phyloP scores from a whole-genome alignment of 2,797 vertebrate genomes.

The Neoniphon sammara region DNA sequence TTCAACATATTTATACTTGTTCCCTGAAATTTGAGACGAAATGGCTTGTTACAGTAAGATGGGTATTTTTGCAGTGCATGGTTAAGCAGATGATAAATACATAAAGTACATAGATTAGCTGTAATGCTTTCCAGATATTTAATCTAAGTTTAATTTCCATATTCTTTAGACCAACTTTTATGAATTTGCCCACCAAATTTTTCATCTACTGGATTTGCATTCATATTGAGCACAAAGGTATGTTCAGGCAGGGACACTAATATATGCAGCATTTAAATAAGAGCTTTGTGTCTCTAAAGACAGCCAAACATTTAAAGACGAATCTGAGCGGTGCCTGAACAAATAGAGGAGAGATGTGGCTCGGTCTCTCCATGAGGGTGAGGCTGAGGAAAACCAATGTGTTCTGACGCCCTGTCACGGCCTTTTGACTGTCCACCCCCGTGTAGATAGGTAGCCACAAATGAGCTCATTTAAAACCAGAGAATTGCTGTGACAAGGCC shows the following conservation, averaged over 20 bases:
- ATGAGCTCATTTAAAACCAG: constrained; percentile 76
- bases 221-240: background rate
- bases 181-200: background rate
- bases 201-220: background rate
- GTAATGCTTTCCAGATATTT: background rate
- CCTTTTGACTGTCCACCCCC: constrained; percentile 64
- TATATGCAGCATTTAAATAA: background rate
- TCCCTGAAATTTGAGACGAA: no score
- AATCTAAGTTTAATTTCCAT: background rate
- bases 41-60: no score
- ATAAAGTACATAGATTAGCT: no score
- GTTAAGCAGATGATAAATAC: constrained; percentile 1
- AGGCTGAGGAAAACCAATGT: constrained; percentile 15
- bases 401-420: constrained; percentile 49
- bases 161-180: background rate
- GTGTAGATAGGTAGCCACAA: constrained; percentile 66
- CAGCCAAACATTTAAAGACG: background rate
- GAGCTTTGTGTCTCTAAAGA: background rate
- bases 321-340: constrained; percentile 11
- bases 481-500: constrained; percentile 52
- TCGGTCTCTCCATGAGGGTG: constrained; percentile 14
- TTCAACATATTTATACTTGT: no score
- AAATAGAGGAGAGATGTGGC: constrained; percentile 11
- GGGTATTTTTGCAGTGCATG: background rate
- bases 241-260: background rate